Evolutionary conservation across 2,888 invertebrate genomes (phyloP).

Genomic region (Troides helena): DNA sequence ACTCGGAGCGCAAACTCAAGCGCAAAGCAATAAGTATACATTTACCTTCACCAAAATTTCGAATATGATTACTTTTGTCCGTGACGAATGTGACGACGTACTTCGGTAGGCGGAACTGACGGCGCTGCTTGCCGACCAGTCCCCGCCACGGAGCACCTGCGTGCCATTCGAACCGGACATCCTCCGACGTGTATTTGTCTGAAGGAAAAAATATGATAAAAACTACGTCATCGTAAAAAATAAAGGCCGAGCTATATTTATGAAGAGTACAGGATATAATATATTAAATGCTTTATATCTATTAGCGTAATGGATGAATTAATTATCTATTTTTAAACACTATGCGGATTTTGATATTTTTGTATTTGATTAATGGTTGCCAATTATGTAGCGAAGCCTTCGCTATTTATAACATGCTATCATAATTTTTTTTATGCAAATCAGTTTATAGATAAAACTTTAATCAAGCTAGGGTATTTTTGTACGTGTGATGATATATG

Average conservation of each 20-base stretch:
- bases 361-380: conserved; percentile 14
- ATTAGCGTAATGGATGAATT: conserved; percentile 8
- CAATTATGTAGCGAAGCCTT: conserved; percentile 19
- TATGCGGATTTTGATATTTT: conserved; percentile 8
- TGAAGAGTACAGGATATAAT: no score
- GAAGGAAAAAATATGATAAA: conserved; percentile 13
- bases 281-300: background rate
- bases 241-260: background rate
- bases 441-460: conserved; percentile 2
- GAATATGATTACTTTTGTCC: conserved; percentile 81
- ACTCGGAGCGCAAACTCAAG: conserved; percentile 67
- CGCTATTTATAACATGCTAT: conserved; percentile 2
- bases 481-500: background rate
- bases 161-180: conserved; percentile 83
- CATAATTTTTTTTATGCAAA: conserved; percentile 16
- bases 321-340: conserved; percentile 13
- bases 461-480: background rate
- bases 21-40: conserved; percentile 77
- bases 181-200: conserved; percentile 82
- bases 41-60: conserved; percentile 83
- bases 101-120: conserved; percentile 82
- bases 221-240: background rate
- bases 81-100: conserved; percentile 83
- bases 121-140: conserved; percentile 74
- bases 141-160: conserved; percentile 76